Evolutionary conservation across 30 jellyfish, hydroid and myxozoan species (phyloP).

Genomic region (Turritopsis dohrnii): DNA sequence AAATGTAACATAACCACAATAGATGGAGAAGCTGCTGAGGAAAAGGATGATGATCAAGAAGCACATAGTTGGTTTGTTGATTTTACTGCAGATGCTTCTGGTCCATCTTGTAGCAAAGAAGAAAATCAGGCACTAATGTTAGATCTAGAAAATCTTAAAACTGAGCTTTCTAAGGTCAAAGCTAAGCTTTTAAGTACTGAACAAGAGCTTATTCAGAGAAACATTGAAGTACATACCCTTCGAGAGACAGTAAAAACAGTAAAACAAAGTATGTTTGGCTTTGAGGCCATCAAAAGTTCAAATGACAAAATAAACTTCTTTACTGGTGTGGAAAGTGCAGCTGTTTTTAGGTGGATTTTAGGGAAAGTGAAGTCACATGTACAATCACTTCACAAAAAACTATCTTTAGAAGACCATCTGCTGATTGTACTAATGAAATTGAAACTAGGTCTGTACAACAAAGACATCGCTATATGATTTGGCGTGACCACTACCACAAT

Average conservation of each 20-base stretch:
- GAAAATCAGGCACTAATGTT: background rate
- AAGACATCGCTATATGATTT: conserved; percentile 34
- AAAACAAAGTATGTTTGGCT: conserved; percentile 26
- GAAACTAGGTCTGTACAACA: conserved; percentile 29
- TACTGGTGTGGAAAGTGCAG: conserved; percentile 29
- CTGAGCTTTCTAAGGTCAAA: background rate
- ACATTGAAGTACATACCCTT: too few relatives aligned
- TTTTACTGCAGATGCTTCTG: background rate
- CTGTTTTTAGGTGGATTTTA: conserved; percentile 12
- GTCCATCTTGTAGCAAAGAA: background rate
- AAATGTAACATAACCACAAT: background rate
- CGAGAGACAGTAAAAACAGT: background rate
- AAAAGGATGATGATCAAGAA: background rate
- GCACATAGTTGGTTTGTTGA: background rate
- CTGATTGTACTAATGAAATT: conserved; percentile 34
- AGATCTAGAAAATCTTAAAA: background rate
- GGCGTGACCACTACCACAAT: conserved; percentile 18
- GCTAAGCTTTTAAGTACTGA: background rate
- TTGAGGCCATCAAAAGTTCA: conserved; percentile 12
- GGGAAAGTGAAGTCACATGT: conserved; percentile 12
- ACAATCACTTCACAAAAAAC: background rate
- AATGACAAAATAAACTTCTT: conserved; percentile 26
- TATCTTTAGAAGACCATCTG: conserved; percentile 28
- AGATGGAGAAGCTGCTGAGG: background rate
- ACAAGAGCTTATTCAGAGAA: background rate